Percentiles rank a stretch among this genome's conserved stretches.
Conservation (phyloP, 2,797 vertebrate species). For the Phalanger gymnotis region DNA sequence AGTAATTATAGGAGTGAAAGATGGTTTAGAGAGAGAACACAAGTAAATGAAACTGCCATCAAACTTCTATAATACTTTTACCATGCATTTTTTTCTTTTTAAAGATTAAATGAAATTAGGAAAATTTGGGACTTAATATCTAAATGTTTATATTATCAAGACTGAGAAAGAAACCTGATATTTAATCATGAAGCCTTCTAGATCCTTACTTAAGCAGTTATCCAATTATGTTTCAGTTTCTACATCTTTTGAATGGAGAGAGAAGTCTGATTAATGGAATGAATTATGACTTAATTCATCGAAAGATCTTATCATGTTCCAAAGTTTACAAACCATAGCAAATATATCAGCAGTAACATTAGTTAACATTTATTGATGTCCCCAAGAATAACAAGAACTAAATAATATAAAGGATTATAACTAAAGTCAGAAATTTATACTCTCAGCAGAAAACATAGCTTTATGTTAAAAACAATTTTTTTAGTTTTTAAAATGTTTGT, state of each 20-base stretch:
- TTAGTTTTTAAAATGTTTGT: conserved; percentile 38
- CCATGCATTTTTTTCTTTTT: neutral
- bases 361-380: neutral
- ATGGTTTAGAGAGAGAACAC: neutral
- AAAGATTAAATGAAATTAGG: neutral
- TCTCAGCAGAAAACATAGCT: neutral
- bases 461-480: neutral
- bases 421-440: conserved; percentile 8
- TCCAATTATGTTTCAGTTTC: neutral
- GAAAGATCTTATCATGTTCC: conserved; percentile 17
- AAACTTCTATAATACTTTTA: neutral
- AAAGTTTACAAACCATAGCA: neutral
- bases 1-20: conserved; percentile 72
- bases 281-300: conserved; percentile 35
- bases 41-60: neutral
- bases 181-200: conserved; percentile 12
- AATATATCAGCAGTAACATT: neutral
- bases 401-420: conserved; percentile 20
- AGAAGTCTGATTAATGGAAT: conserved; percentile 38
- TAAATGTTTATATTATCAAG: neutral
- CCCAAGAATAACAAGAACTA: neutral
- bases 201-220: neutral
- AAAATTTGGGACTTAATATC: neutral
- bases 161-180: neutral
- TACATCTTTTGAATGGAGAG: conserved; percentile 4